Evolutionary conservation across 2,888 invertebrate species (phyloP).

Genomic region (Pachymerium ferrugineum): DNA sequence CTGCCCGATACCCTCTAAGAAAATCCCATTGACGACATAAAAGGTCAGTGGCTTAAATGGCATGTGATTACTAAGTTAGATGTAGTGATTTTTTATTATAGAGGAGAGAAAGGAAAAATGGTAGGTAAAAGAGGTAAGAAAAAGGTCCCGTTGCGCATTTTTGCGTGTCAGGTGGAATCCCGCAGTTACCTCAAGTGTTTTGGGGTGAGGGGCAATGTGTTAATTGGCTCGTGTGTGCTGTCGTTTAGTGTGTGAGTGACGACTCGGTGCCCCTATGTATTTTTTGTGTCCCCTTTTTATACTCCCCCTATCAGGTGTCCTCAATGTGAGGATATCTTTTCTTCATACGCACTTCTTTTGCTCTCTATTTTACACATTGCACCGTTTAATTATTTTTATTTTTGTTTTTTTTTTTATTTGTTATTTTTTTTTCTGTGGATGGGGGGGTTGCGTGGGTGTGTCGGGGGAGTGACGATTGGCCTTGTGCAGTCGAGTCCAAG

Average conservation of each 20-base stretch:
- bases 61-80: too few species aligned
- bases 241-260: slow-evolving; percentile 27
- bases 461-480: slow-evolving; percentile 45
- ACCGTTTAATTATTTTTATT: slow-evolving; percentile 34
- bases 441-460: slow-evolving; percentile 34
- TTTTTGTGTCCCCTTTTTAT: slow-evolving; percentile 24
- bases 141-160: slow-evolving; percentile 6
- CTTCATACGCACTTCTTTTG: slow-evolving; percentile 36
- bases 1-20: background rate
- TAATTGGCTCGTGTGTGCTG: slow-evolving; percentile 27
- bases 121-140: background rate
- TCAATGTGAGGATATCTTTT: slow-evolving; percentile 10
- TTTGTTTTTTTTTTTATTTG: slow-evolving; percentile 35
- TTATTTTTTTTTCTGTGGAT: slow-evolving; percentile 36
- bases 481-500: slow-evolving; percentile 39
- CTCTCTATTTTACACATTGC: slow-evolving; percentile 28
- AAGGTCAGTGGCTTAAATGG: too few species aligned
- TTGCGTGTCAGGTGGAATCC: slow-evolving; percentile 20
- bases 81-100: background rate
- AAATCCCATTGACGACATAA: too few species aligned
- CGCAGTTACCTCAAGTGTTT: slow-evolving; percentile 18
- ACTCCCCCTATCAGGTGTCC: slow-evolving; percentile 22
- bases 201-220: slow-evolving; percentile 20
- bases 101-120: background rate
- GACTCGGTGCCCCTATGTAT: slow-evolving; percentile 17